These are phyloP conservation scores for Tinamus guttatus DNA, from an alignment of 2,113 vertebrate species.

Conservation along the genomic window DNA sequence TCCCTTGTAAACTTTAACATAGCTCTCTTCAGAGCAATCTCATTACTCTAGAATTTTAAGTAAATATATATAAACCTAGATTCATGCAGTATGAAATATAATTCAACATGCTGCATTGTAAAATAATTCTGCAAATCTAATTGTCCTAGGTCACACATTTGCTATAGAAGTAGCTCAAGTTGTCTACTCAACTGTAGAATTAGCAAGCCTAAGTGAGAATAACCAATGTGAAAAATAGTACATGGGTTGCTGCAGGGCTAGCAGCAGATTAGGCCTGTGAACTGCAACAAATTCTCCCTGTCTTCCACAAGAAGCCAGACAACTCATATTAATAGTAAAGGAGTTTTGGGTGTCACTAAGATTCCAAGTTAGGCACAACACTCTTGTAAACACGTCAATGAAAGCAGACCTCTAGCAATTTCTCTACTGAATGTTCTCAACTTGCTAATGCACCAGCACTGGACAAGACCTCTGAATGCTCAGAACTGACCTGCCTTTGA, in stretches of 20 bases:
- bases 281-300: conserved; percentile 3
- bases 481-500: neutral
- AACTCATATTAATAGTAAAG: neutral
- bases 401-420: neutral
- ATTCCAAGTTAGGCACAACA: neutral
- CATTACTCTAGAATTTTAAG: neutral
- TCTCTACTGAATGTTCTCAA: neutral
- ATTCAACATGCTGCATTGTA: neutral
- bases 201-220: conserved; percentile 16
- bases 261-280: neutral
- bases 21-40: neutral
- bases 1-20: neutral
- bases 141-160: neutral
- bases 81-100: neutral
- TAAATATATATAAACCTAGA: neutral
- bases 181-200: conserved; percentile 17
- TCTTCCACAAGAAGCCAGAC: conserved; percentile 22
- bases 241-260: neutral
- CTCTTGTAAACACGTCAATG: neutral
- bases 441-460: neutral
- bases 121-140: conserved; percentile 10
- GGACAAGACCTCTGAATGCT: neutral
- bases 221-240: conserved; percentile 19
- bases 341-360: neutral
- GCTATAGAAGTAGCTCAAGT: conserved; percentile 19